Conservation (phyloP, 1,140 invertebrate species). For the Mylabris phalerata region DNA sequence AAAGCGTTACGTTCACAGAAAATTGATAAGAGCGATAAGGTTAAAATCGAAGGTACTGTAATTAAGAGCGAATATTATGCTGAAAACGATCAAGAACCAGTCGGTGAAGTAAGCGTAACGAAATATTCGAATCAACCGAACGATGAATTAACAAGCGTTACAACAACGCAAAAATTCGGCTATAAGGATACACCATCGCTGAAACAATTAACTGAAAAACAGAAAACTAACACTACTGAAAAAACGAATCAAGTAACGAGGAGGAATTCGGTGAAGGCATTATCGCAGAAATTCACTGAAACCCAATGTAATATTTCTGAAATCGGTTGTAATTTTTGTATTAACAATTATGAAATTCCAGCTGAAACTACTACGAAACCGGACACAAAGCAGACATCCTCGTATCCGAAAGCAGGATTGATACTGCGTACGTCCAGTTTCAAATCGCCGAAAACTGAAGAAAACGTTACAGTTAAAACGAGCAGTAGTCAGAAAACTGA, state of each 20-base stretch:
- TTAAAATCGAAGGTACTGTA: conserved; percentile 51
- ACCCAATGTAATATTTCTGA: conserved; percentile 47
- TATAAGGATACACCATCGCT: conserved; percentile 38
- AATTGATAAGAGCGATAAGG: conserved; percentile 49
- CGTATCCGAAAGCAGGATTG: conserved; percentile 59
- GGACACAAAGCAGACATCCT: conserved; percentile 42
- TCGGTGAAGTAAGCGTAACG: conserved; percentile 56
- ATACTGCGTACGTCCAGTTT: conserved; percentile 56
- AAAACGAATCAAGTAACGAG: conserved; percentile 42
- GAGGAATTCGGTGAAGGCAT: conserved; percentile 60
- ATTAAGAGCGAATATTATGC: conserved; percentile 58
- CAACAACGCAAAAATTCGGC: conserved; percentile 45
- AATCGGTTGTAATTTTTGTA: neutral
- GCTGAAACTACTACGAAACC: conserved; percentile 46
- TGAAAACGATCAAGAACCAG: conserved; percentile 57
- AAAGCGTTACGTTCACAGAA: conserved; percentile 60
- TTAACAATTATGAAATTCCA: conserved; percentile 26
- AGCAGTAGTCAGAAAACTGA: conserved; percentile 13
- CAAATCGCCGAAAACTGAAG: conserved; percentile 43
- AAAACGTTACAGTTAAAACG: conserved; percentile 2
- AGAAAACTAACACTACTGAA: conserved; percentile 28
- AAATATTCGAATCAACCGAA: conserved; percentile 58
- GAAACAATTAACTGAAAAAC: conserved; percentile 22
- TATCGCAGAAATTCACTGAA: conserved; percentile 67
- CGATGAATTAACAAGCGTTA: conserved; percentile 40